Evolutionary conservation across 2,113 vertebrate genomes (phyloP).

Genomic region (Hyla sarda): DNA sequence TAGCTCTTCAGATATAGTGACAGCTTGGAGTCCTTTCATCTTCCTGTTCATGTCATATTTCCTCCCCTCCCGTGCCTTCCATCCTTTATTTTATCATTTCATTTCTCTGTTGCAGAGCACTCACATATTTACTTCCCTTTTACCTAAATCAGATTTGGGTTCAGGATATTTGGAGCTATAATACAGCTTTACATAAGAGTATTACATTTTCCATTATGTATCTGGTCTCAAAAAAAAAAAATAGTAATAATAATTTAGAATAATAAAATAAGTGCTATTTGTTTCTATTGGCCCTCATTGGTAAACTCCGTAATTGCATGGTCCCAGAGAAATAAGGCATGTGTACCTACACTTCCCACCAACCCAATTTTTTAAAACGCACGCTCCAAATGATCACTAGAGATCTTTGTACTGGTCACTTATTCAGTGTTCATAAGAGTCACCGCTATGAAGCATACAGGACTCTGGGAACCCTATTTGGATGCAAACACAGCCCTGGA

Average conservation of each 20-base stretch:
- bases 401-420: neutral
- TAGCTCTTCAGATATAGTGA: constrained; percentile 52
- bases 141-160: neutral
- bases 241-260: neutral
- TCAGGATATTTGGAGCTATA: neutral
- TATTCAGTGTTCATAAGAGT: neutral
- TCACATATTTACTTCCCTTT: constrained; percentile 14
- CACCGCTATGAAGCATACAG: constrained; percentile 18
- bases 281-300: neutral
- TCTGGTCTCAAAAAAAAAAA: no score
- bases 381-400: neutral
- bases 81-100: constrained; percentile 39
- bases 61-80: constrained; percentile 25
- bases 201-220: neutral
- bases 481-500: neutral
- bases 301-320: neutral
- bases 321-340: neutral
- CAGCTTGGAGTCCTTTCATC: constrained; percentile 60
- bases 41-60: constrained; percentile 57
- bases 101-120: constrained; percentile 17
- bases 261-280: neutral
- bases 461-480: neutral
- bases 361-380: neutral
- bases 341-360: neutral
- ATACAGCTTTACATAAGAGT: neutral